Conservation (phyloP, 2,888 invertebrate genomes). For the Hypselothyrea guttata region DNA sequence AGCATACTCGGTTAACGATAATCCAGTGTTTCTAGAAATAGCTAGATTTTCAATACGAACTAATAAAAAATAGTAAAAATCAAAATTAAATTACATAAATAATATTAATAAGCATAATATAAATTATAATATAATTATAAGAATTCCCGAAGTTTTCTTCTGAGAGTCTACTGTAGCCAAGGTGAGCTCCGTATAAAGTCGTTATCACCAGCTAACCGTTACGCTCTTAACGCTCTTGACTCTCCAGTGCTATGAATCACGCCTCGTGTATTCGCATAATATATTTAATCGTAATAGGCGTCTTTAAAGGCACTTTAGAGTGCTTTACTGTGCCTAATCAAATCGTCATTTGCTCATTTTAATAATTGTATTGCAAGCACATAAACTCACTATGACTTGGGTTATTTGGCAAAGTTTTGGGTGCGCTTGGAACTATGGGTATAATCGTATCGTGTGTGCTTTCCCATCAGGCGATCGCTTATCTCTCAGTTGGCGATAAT, state of each 20-base stretch:
- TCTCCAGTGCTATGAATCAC: conserved; percentile 45
- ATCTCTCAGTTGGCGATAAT: conserved; percentile 36
- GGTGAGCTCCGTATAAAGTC: conserved; percentile 8
- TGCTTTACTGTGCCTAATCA: conserved; percentile 4
- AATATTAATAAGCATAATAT: no score
- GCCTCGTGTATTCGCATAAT: conserved; percentile 12
- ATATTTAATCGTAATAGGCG: conserved; percentile 23
- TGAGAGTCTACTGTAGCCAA: conserved; percentile 31
- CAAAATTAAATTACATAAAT: no score
- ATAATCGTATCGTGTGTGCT: conserved; percentile 1
- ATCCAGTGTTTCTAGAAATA: no score
- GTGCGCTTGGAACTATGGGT: no score
- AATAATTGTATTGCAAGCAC: conserved; percentile 23
- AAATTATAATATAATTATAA: no score
- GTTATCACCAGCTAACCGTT: conserved; percentile 31
- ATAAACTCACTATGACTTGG: conserved; percentile 2
- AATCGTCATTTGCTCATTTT: conserved; percentile 26
- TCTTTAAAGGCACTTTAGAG: conserved; percentile 22
- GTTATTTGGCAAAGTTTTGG: not conserved
- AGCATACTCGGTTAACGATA: no score
- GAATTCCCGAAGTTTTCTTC: no score
- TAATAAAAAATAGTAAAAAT: no score
- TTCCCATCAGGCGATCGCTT: conserved; percentile 31
- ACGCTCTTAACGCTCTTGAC: not conserved
- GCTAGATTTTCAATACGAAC: no score